phyloP scores from a whole-genome alignment of 2,888 invertebrate genomes.

The Mythimna impura region DNA sequence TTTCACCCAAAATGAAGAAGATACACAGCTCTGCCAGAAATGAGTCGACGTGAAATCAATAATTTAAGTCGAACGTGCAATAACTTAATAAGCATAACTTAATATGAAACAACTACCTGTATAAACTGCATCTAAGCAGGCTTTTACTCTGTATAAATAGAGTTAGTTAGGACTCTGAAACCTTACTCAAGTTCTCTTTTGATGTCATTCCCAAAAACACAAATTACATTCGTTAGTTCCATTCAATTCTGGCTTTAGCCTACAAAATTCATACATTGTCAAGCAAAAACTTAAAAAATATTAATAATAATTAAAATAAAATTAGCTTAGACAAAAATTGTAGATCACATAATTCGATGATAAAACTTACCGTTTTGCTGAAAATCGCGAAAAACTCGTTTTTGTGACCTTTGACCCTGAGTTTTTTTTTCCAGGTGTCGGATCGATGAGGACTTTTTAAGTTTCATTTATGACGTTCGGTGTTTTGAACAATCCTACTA shows the following conservation, averaged over 20 bases:
- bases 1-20: not conserved
- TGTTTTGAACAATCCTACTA: too few relatives aligned
- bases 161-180: constrained; percentile 24
- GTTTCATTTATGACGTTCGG: too few relatives aligned
- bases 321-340: too few relatives aligned
- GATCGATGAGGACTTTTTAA: too few relatives aligned
- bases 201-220: constrained; percentile 43
- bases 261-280: constrained; percentile 25
- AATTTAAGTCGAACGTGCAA: not conserved
- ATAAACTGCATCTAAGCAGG: constrained; percentile 3
- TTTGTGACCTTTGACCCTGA: too few relatives aligned
- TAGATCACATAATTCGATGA: too few relatives aligned
- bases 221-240: constrained; percentile 42
- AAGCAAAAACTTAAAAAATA: too few relatives aligned
- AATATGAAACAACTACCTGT: not conserved
- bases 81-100: not conserved
- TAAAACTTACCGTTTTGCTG: too few relatives aligned
- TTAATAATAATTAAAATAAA: too few relatives aligned
- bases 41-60: not conserved
- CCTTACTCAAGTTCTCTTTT: constrained; percentile 40
- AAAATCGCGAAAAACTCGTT: too few relatives aligned
- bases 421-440: too few relatives aligned
- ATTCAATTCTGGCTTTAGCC: constrained; percentile 28
- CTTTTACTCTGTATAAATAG: constrained; percentile 1
- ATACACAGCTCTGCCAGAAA: not conserved